These are phyloP conservation scores for Rhynchonycteris naso DNA, from an alignment of 2,797 vertebrate genomes.

Conservation along the genomic window DNA sequence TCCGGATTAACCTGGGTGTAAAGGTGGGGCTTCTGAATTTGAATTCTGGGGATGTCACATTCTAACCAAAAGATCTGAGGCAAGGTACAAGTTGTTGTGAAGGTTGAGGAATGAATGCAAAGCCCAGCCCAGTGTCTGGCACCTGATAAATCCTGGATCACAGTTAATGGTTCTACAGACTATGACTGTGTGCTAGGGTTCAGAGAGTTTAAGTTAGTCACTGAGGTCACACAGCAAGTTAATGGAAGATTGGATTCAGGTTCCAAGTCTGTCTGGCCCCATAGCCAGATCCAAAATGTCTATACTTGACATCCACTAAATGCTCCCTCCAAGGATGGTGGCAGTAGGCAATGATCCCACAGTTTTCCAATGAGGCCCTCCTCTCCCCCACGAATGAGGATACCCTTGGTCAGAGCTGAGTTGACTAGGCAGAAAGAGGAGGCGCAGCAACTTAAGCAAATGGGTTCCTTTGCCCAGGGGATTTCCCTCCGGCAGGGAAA, in stretches of 20 bases:
- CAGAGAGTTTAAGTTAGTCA: constrained; percentile 20
- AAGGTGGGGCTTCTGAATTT: background rate
- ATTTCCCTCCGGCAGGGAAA: background rate
- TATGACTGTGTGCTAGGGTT: background rate
- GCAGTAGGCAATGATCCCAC: background rate
- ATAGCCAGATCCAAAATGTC: background rate
- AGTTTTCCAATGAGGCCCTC: background rate
- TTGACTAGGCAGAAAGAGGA: background rate
- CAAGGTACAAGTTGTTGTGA: background rate
- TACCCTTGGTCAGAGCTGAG: background rate
- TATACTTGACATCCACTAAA: background rate
- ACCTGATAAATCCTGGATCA: background rate
- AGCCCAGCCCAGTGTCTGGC: background rate
- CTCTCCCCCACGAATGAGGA: fast-evolving
- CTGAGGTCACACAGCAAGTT: background rate
- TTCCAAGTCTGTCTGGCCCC: background rate
- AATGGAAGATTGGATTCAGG: background rate
- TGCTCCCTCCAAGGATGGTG: background rate
- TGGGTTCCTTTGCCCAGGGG: background rate
- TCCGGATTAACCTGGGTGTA: background rate
- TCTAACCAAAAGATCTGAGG: background rate
- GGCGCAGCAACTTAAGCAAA: fast-evolving
- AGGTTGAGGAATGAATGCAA: background rate
- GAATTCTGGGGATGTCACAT: background rate
- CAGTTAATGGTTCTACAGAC: background rate